Conservation (phyloP, 1,140 invertebrate genomes). For the Pantala flavescens region DNA sequence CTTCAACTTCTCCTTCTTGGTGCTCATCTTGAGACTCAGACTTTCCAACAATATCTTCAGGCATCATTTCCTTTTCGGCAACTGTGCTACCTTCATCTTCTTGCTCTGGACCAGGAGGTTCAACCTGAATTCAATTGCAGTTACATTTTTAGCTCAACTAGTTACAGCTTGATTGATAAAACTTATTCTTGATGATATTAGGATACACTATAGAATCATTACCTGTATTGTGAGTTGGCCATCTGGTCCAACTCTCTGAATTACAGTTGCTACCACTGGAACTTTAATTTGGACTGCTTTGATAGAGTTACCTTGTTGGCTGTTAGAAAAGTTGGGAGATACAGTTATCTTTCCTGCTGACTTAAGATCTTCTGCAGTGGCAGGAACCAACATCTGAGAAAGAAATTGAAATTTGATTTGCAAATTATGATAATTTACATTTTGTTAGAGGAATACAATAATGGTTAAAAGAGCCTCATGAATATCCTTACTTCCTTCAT, state of each 20-base stretch:
- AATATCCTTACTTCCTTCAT: too few species aligned
- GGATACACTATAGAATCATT: neutral
- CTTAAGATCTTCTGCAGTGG: constrained; percentile 39
- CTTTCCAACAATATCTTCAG: neutral
- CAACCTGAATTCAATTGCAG: neutral
- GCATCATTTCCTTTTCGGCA: neutral
- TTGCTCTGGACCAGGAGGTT: neutral
- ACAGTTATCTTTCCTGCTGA: constrained; percentile 35
- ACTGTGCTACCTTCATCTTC: neutral
- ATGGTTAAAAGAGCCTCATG: too few species aligned
- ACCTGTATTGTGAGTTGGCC: constrained; percentile 34
- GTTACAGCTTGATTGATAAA: too few species aligned
- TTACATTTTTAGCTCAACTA: too few species aligned
- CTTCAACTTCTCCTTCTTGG: neutral
- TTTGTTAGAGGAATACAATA: too few species aligned
- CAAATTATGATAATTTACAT: neutral
- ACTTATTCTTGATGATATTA: neutral
- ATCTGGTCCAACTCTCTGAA: constrained; percentile 34
- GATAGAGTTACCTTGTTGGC: constrained; percentile 27
- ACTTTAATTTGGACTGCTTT: constrained; percentile 42
- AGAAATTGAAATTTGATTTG: neutral
- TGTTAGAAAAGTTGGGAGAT: constrained; percentile 30
- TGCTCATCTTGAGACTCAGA: neutral
- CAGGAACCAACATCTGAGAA: constrained; percentile 37
- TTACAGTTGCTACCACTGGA: constrained; percentile 41